Conservation (phyloP, 2,113 vertebrate genomes). For the Polyodon spathula region DNA sequence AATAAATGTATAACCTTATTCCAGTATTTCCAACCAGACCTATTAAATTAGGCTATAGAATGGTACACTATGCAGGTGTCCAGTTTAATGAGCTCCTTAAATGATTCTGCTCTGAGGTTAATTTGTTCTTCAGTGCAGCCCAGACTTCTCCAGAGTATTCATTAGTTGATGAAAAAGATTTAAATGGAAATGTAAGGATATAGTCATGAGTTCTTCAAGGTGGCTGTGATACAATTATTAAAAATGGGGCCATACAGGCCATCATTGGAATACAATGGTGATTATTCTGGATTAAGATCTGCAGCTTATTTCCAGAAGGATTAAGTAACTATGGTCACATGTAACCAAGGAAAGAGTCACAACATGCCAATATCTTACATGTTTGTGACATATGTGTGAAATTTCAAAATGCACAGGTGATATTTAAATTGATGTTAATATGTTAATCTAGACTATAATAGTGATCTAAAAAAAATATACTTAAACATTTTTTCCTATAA, state of each 20-base stretch:
- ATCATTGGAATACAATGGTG: neutral
- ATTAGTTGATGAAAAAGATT: conserved; percentile 1
- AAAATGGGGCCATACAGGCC: neutral
- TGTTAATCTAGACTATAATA: no score
- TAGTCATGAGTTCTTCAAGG: neutral
- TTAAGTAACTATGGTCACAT: no score
- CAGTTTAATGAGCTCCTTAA: conserved; percentile 41
- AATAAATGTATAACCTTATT: conserved; percentile 33
- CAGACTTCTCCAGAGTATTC: conserved; percentile 19
- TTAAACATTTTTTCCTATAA: no score
- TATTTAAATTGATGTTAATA: no score
- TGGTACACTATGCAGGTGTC: conserved; percentile 28
- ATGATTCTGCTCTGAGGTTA: conserved; percentile 34
- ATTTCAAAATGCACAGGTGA: no score
- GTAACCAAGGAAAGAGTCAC: no score
- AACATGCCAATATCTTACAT: no score
- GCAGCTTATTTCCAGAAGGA: no score
- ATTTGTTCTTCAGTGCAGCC: conserved; percentile 34
- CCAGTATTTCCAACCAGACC: conserved; percentile 10
- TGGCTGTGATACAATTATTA: neutral
- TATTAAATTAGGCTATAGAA: conserved; percentile 22
- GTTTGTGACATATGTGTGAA: no score
- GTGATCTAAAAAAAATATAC: no score
- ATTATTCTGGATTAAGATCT: neutral
- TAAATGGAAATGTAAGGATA: neutral